Evolutionary conservation across 2,113 vertebrate genomes (phyloP).

Genomic region (Platichthys stellatus): DNA sequence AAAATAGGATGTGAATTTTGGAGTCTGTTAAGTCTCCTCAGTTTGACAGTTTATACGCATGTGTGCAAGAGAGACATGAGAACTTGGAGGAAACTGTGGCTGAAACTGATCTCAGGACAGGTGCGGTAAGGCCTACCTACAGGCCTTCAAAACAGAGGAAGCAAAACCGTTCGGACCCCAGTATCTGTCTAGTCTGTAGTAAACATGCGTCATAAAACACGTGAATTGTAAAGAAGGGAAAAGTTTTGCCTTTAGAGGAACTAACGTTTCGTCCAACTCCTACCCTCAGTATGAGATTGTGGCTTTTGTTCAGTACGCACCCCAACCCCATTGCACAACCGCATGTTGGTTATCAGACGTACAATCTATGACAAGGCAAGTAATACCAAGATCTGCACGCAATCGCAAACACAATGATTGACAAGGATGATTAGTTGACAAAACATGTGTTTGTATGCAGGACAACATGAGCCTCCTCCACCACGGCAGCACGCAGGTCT

Average conservation of each 20-base stretch:
- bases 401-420: background rate
- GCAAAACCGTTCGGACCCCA: slow-evolving; percentile 49
- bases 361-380: background rate
- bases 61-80: slow-evolving; percentile 10
- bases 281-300: background rate
- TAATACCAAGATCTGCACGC: background rate
- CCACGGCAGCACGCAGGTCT: slow-evolving; percentile 96
- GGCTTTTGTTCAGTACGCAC: slow-evolving; percentile 12
- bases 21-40: slow-evolving; percentile 5
- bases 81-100: slow-evolving; percentile 77
- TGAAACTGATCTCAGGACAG: slow-evolving; percentile 78
- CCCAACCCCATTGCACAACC: background rate
- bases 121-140: slow-evolving; percentile 57
- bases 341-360: background rate
- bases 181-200: background rate
- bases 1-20: background rate
- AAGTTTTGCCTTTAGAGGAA: background rate
- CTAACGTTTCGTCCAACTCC: background rate
- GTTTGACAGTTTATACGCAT: slow-evolving; percentile 55
- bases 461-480: slow-evolving; percentile 94
- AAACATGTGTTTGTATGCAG: slow-evolving; percentile 68
- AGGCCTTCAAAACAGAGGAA: slow-evolving; percentile 62
- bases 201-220: slow-evolving; percentile 3
- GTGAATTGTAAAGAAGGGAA: background rate
- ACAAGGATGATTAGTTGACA: background rate